Conservation (phyloP, 2,888 invertebrate species). For the Drosophila monieri region DNA sequence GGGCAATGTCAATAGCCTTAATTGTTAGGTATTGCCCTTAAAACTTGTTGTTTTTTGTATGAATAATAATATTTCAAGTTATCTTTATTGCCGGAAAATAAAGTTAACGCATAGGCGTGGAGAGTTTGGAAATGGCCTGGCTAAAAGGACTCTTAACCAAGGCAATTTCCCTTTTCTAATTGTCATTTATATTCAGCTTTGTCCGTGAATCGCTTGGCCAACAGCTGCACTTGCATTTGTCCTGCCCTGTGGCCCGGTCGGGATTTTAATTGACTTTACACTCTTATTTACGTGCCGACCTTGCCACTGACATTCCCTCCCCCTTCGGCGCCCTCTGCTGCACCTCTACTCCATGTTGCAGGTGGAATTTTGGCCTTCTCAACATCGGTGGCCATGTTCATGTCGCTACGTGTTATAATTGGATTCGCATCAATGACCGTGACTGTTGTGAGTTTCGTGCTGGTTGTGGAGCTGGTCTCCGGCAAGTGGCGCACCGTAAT, state of each 20-base stretch:
- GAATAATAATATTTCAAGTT: conserved; percentile 1
- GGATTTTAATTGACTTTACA: conserved; percentile 75
- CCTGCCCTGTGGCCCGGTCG: conserved; percentile 34
- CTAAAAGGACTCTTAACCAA: conserved; percentile 18
- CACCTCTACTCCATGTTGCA: conserved; percentile 49
- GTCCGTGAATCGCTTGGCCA: conserved; percentile 29
- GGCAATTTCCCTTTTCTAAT: conserved; percentile 61
- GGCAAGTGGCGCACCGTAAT: conserved; percentile 87
- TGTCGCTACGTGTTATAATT: conserved; percentile 85
- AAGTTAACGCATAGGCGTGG: neutral
- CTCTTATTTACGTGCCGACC: conserved; percentile 74
- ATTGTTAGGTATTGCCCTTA: neutral
- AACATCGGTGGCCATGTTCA: conserved; percentile 86
- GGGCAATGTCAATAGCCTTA: neutral
- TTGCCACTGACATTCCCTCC: conserved; percentile 66
- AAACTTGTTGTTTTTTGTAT: neutral
- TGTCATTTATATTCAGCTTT: conserved; percentile 66
- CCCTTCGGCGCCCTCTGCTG: conserved; percentile 9
- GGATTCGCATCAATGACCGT: conserved; percentile 87
- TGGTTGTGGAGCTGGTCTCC: conserved; percentile 88
- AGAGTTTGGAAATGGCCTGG: neutral
- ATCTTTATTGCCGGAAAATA: neutral
- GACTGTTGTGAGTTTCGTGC: conserved; percentile 88
- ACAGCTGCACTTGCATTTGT: conserved; percentile 59
- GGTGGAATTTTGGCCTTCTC: conserved; percentile 86